These are phyloP conservation scores for Jordanella pulchra DNA, from an alignment of 2,797 vertebrate genomes.

Conservation along the genomic window DNA sequence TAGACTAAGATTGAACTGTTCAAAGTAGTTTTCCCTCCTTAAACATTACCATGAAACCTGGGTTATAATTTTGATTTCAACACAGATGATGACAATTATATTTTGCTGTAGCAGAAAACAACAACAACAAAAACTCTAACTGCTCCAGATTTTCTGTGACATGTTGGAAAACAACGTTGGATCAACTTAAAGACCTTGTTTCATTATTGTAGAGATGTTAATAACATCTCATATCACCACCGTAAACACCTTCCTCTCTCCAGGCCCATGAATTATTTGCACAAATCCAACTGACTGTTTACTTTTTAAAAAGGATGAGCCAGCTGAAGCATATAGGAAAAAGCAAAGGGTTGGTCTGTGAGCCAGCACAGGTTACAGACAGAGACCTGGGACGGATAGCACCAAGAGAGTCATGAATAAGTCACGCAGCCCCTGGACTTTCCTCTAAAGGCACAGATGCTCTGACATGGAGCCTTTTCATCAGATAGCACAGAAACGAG, in stretches of 20 bases:
- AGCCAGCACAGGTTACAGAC: conserved; percentile 52
- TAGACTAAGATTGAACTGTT: not conserved
- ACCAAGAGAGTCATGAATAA: conserved; percentile 82
- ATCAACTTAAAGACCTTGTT: conserved; percentile 54
- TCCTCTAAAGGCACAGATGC: conserved; percentile 76
- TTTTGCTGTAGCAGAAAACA: not conserved
- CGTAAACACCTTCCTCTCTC: conserved; percentile 76
- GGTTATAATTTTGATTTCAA: conserved; percentile 36
- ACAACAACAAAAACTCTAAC: not conserved
- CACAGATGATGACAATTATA: not conserved
- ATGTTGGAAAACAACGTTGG: not conserved
- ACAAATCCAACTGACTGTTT: conserved; percentile 86
- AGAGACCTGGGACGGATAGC: conserved; percentile 51
- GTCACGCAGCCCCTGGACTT: conserved; percentile 81
- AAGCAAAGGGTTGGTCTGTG: conserved; percentile 53
- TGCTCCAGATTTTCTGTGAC: not conserved
- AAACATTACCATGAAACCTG: conserved; percentile 1
- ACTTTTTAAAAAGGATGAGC: conserved; percentile 87
- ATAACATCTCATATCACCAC: conserved; percentile 75
- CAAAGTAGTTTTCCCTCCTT: not conserved
- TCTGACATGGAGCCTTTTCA: conserved; percentile 78
- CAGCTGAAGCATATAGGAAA: conserved; percentile 61
- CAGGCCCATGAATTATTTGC: conserved; percentile 79
- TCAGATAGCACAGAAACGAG: conserved; percentile 72
- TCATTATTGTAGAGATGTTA: conserved; percentile 70